These are phyloP conservation scores for Lochmaea crataegi DNA, from an alignment of 2,888 invertebrate species.

Conservation along the genomic window DNA sequence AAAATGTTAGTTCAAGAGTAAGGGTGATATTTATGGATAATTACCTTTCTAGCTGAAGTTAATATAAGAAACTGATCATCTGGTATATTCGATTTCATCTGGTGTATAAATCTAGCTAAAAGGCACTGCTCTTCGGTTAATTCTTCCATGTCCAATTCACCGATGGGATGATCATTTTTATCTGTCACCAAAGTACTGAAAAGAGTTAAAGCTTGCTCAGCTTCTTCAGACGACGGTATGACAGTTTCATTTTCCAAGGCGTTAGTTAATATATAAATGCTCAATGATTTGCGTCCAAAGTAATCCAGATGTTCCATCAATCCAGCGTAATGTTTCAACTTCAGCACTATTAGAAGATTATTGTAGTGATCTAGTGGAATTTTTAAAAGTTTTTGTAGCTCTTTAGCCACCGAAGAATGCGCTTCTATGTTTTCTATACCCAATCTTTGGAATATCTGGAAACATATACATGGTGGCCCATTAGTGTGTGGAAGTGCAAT, in stretches of 20 bases:
- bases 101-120: slow-evolving; percentile 89
- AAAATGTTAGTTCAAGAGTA: not conserved
- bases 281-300: slow-evolving; percentile 84
- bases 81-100: slow-evolving; percentile 81
- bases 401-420: slow-evolving; percentile 88
- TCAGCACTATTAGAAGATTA: slow-evolving; percentile 87
- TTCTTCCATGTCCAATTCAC: slow-evolving; percentile 87
- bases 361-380: slow-evolving; percentile 96
- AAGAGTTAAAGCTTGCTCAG: slow-evolving; percentile 71
- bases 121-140: slow-evolving; percentile 96
- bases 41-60: slow-evolving; percentile 83
- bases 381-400: slow-evolving; percentile 91
- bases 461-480: no score
- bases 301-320: slow-evolving; percentile 83
- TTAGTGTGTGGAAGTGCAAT: no score
- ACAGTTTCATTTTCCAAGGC: slow-evolving; percentile 89
- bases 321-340: slow-evolving; percentile 86
- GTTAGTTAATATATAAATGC: slow-evolving; percentile 90
- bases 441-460: slow-evolving; percentile 81
- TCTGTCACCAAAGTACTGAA: slow-evolving; percentile 90
- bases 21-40: not conserved
- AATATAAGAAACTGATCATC: slow-evolving; percentile 93
- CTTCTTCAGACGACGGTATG: slow-evolving; percentile 90
- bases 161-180: slow-evolving; percentile 72
- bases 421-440: slow-evolving; percentile 84